These are phyloP conservation scores for Notamacropus eugenii DNA, from an alignment of 2,797 vertebrate genomes.

Conservation along the genomic window DNA sequence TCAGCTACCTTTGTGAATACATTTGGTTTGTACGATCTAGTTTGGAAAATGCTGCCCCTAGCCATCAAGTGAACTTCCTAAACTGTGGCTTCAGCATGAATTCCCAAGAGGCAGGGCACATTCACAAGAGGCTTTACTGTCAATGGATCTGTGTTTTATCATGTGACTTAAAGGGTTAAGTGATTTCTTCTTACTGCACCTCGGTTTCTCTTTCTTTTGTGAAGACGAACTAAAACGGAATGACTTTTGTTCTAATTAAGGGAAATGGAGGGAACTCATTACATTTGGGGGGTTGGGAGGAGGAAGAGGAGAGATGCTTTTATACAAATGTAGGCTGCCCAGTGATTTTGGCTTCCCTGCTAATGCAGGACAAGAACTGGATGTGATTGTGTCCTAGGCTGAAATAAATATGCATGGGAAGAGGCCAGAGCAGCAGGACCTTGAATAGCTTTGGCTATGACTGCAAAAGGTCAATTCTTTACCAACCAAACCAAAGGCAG, in stretches of 20 bases:
- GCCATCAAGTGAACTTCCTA: conserved; percentile 32
- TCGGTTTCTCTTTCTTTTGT: conserved; percentile 7
- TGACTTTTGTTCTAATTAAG: conserved; percentile 12
- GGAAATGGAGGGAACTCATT: not conserved
- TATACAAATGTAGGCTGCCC: not conserved
- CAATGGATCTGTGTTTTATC: conserved; percentile 14
- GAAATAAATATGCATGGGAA: not conserved
- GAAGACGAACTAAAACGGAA: conserved; percentile 41
- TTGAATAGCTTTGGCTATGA: conserved; percentile 42
- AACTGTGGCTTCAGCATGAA: conserved; percentile 25
- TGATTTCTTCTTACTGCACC: conserved; percentile 14
- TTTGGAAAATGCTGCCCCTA: conserved; percentile 24
- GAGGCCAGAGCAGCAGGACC: conserved; percentile 49
- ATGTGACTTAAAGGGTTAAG: conserved; percentile 3
- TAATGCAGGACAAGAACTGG: conserved; percentile 30
- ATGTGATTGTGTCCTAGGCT: not conserved
- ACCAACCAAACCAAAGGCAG: conserved; percentile 60
- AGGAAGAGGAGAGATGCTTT: conserved; percentile 38
- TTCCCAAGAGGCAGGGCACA: conserved; percentile 14
- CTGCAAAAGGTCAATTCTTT: conserved; percentile 53
- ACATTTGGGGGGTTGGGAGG: not conserved
- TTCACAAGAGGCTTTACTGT: not conserved
- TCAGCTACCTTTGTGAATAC: conserved; percentile 19
- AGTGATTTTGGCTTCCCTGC: conserved; percentile 5
- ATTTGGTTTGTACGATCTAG: conserved; percentile 13